Base-by-base conservation (phyloP, 2,888 invertebrate genomes). In the Dendrolimus pini region DNA sequence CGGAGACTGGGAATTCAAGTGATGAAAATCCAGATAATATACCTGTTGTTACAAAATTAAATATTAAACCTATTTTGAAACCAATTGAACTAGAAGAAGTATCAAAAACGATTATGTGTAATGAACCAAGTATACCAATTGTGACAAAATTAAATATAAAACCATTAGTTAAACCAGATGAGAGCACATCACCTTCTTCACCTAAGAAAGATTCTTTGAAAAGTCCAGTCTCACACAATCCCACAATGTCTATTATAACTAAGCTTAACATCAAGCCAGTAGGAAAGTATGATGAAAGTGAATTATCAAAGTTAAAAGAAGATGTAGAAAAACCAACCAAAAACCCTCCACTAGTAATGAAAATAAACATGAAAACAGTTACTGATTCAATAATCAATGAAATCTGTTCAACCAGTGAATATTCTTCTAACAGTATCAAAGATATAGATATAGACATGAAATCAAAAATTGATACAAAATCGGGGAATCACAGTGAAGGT, bases 61-160 rank as follows among this genome's bases (percentile, higher is more conserved):
- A 92, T 62, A 93, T 93, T 62, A 93, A 93, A 80, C 92, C 93
- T 3, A 82, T 93, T 60, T 63, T 84, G 56, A 89, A 83, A 71
- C 89, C 89, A 60, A 76, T 69, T 68, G 81, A 82, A 75, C 42
- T 55, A 7, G 64, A 82, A 55, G 82, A 80, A 56, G 63, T 70
- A 42, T 59, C 62, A 58, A 80, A 75, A 68, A 62, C 72, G 58
- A 74, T 74, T 67, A 65, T 62, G 41, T 58, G 61, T 56, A 65
- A 58, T 71, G 87, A 85, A 60, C 78, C 80, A 57, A 74, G 64
- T 70, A 82, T 86, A 71, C 88, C 86, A 68, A 69, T 83, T 65
- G 71, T 89, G 62, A 85, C 87, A 53, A 90, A 89, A 79, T 68
- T 90, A 41, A 89, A 86, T 67, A 77, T 89, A 64, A 83, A 92